These are phyloP conservation scores for Luehdorfia chinensis DNA, from an alignment of 1,140 invertebrate genomes.

Conservation along the genomic window DNA sequence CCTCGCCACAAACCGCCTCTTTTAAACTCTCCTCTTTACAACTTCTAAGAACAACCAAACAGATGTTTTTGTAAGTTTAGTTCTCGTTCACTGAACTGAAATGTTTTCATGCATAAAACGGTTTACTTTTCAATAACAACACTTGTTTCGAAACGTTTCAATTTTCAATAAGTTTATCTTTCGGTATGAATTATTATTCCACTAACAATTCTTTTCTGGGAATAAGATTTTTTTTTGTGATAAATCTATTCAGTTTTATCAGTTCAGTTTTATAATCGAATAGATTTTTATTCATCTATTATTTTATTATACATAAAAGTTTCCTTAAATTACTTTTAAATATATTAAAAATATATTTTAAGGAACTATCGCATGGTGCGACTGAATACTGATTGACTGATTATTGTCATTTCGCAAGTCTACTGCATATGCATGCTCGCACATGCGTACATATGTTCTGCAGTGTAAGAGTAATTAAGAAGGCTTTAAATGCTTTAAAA, in stretches of 20 bases:
- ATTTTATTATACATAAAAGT: not conserved
- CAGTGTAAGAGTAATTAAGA: too few species aligned
- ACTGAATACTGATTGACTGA: too few species aligned
- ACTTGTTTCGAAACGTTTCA: constrained; percentile 12
- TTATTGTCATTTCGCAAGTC: too few species aligned
- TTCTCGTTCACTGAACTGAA: constrained; percentile 8
- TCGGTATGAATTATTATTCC: constrained; percentile 1
- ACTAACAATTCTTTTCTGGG: not conserved
- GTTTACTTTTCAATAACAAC: constrained; percentile 17
- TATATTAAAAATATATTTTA: not conserved
- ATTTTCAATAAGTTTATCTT: constrained; percentile 17
- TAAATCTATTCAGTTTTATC: too few species aligned
- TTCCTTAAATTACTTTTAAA: not conserved
- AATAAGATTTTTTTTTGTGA: constrained; percentile 1
- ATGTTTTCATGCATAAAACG: constrained; percentile 14
- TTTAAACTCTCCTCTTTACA: constrained; percentile 12
- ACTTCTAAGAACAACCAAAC: constrained; percentile 17
- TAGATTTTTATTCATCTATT: not conserved
- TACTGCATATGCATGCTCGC: too few species aligned
- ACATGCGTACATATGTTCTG: too few species aligned
- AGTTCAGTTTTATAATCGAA: not conserved
- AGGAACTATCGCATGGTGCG: too few species aligned
- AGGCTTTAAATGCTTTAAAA: too few species aligned
- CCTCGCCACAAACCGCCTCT: constrained; percentile 3
- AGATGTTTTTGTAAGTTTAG: constrained; percentile 17